Evolutionary conservation across 2,797 vertebrate genomes (phyloP).

Genomic region (Ambastaia sidthimunki): DNA sequence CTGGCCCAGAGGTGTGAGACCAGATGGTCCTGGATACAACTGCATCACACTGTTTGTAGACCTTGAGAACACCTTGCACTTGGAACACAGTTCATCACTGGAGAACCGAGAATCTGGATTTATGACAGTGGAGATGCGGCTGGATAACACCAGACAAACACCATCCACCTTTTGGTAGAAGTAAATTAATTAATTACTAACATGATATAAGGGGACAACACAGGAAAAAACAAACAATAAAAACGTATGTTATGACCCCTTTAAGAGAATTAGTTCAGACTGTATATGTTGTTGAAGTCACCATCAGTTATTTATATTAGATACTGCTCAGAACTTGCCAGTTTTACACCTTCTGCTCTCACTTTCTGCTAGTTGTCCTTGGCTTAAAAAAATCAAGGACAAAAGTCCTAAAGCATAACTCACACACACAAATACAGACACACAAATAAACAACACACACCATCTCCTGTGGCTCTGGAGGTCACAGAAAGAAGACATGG

Average conservation of each 20-base stretch:
- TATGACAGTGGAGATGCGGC: not conserved
- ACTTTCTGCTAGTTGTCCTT: slow-evolving; percentile 71
- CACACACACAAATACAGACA: slow-evolving; percentile 2
- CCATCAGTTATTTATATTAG: not conserved
- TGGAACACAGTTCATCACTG: slow-evolving; percentile 10
- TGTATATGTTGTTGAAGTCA: not conserved
- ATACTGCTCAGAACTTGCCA: slow-evolving; percentile 61
- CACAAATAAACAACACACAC: slow-evolving; percentile 57
- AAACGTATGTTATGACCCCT: not conserved
- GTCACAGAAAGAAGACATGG: slow-evolving; percentile 68
- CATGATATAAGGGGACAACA: too few species aligned
- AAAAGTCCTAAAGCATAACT: slow-evolving; percentile 67
- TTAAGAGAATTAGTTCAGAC: not conserved
- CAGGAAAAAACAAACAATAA: not conserved
- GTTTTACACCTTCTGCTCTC: slow-evolving; percentile 65
- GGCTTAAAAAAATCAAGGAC: slow-evolving; percentile 68
- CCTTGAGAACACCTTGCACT: slow-evolving; percentile 10
- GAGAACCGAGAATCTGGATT: not conserved
- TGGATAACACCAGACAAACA: not conserved
- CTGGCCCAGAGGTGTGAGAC: not conserved
- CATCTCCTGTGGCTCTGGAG: slow-evolving; percentile 71
- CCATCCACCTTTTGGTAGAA: not conserved
- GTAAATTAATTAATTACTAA: too few species aligned
- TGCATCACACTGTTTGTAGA: slow-evolving; percentile 16
- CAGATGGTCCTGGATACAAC: slow-evolving; percentile 11